phyloP scores from a whole-genome alignment of 2,797 vertebrate genomes.

The Numenius phaeopus region DNA sequence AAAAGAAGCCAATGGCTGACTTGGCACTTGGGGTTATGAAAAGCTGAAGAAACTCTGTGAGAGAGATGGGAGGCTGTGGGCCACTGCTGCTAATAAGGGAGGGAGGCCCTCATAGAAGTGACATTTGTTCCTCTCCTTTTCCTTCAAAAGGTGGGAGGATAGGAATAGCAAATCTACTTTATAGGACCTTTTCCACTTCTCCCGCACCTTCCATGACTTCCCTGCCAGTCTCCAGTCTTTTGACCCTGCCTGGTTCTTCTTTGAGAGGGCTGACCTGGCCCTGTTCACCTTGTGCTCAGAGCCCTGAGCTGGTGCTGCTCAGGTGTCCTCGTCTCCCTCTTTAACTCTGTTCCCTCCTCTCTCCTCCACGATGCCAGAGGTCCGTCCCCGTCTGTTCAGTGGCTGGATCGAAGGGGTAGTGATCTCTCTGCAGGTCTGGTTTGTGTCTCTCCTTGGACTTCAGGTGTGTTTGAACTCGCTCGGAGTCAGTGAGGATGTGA shows the following conservation, averaged over 20 bases:
- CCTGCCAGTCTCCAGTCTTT: neutral
- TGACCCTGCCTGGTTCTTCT: neutral
- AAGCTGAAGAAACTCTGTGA: neutral
- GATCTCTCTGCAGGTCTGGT: rapidly evolving
- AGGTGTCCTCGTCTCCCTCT: neutral
- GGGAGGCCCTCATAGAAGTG: neutral
- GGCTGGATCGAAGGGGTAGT: neutral
- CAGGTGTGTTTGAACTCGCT: neutral
- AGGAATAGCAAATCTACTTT: neutral
- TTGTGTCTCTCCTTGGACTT: neutral
- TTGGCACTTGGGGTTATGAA: neutral
- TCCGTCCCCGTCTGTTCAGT: neutral
- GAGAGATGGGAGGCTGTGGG: neutral
- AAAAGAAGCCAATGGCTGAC: neutral
- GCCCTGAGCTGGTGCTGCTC: neutral
- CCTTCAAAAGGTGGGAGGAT: neutral
- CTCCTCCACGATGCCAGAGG: rapidly evolving
- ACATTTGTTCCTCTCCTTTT: neutral
- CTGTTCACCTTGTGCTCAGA: neutral
- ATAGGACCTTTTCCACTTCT: neutral
- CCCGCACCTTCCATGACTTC: neutral
- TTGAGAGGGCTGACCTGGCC: neutral
- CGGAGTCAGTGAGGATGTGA: neutral
- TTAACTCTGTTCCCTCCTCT: neutral
- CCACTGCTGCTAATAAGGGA: neutral